Evolutionary conservation across 2,113 vertebrate species (phyloP).

Genomic region (Cynopterus brachyotis): DNA sequence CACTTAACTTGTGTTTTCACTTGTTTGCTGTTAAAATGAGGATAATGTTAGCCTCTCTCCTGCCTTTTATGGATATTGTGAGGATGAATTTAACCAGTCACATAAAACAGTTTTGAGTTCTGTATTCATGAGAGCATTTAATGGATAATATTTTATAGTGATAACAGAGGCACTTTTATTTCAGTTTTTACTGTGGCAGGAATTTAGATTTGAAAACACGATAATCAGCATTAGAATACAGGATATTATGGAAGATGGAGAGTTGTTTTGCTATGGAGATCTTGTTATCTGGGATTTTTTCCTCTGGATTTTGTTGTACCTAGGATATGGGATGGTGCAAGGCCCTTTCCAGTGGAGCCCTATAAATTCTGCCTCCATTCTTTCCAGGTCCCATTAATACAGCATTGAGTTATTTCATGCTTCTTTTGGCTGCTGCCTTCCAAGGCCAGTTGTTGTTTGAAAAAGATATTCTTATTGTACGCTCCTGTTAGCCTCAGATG

Average conservation of each 20-base stretch:
- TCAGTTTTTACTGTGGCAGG: background rate
- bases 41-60: background rate
- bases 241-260: background rate
- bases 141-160: background rate
- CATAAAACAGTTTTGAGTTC: background rate
- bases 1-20: background rate
- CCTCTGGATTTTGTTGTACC: background rate
- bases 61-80: background rate
- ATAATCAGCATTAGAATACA: background rate
- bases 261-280: background rate
- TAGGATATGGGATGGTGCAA: no score
- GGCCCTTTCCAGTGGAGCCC: background rate
- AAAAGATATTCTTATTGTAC: background rate
- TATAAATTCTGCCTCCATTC: background rate
- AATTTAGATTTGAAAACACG: background rate
- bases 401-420: background rate
- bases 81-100: background rate
- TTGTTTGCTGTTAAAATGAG: background rate
- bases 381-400: background rate
- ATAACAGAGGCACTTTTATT: constrained; percentile 1
- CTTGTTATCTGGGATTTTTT: background rate
- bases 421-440: background rate
- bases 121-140: background rate
- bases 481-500: background rate
- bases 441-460: background rate